Conservation (phyloP, 2,888 invertebrate species). For the Drosophila trichaetosa region DNA sequence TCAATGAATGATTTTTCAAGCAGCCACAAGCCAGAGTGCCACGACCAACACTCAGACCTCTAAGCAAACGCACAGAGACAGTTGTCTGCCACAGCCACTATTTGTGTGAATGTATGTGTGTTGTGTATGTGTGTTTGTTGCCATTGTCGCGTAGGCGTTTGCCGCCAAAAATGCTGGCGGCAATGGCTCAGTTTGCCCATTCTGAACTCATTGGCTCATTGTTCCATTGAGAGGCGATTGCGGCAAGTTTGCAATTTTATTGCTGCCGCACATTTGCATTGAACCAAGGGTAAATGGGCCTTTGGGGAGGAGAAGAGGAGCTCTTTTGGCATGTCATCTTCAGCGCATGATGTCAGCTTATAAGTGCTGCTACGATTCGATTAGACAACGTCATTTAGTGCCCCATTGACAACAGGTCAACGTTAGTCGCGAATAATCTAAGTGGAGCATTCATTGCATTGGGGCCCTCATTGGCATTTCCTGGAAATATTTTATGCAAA, state of each 20-base stretch:
- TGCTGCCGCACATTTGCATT: constrained; percentile 61
- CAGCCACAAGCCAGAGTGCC: constrained; percentile 58
- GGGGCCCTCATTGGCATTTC: background rate
- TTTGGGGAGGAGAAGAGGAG: background rate
- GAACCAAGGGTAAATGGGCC: constrained; percentile 15
- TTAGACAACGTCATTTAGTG: constrained; percentile 28
- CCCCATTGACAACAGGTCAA: constrained; percentile 15
- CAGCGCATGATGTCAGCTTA: constrained; percentile 56
- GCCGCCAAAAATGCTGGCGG: constrained; percentile 74
- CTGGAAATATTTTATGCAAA: background rate
- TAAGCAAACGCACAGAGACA: constrained; percentile 20
- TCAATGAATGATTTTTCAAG: constrained; percentile 79
- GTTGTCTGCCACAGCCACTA: constrained; percentile 22
- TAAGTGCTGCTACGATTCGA: constrained; percentile 37
- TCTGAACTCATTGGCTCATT: constrained; percentile 48
- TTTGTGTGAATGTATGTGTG: constrained; percentile 20
- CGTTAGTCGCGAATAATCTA: background rate
- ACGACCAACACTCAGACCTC: constrained; percentile 38
- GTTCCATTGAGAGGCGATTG: constrained; percentile 67
- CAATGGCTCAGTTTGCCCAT: constrained; percentile 47
- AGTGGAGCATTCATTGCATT: constrained; percentile 6
- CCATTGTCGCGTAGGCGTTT: constrained; percentile 69
- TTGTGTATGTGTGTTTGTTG: constrained; percentile 18
- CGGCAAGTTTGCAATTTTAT: constrained; percentile 64
- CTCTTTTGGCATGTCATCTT: constrained; percentile 47